A percentile compares a stretch with the other conserved stretches of the same genome.
Evolutionary conservation across 2,113 vertebrate species (phyloP).

Genomic region (Penelope pileata): DNA sequence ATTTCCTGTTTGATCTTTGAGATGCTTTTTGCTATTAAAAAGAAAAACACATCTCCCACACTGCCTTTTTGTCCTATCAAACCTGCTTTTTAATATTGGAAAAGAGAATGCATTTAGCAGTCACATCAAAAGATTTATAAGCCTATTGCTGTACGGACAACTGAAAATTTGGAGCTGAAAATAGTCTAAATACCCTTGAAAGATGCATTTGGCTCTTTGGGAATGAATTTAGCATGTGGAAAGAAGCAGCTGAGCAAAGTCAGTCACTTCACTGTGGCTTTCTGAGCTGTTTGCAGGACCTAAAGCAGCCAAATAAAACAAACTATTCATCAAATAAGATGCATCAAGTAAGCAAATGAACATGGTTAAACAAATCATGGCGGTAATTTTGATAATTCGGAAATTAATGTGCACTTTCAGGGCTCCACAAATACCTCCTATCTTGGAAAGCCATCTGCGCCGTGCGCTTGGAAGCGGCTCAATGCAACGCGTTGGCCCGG

Average conservation of each 20-base stretch:
- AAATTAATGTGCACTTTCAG: background rate
- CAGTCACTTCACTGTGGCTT: background rate
- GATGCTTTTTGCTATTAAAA: background rate
- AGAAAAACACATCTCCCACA: background rate
- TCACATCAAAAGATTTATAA: background rate
- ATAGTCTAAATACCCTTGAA: background rate
- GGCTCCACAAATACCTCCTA: fast-evolving
- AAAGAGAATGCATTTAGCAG: background rate
- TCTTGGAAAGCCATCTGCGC: fast-evolving
- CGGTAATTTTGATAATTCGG: background rate
- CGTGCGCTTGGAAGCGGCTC: fast-evolving
- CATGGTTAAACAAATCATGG: background rate
- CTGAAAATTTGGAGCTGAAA: background rate
- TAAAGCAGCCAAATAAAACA: slow-evolving; percentile 9
- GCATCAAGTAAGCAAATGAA: background rate
- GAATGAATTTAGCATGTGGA: background rate
- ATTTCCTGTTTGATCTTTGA: background rate
- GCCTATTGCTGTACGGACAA: background rate
- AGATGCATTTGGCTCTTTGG: background rate
- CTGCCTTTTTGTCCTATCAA: background rate
- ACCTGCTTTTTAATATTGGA: background rate
- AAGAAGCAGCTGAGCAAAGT: background rate
- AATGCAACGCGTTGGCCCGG: background rate
- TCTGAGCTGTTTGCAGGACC: slow-evolving; percentile 1
- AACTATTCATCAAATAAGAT: background rate